Percentiles rank a stretch among this genome's conserved stretches.
Evolutionary conservation across 2,113 vertebrate species (phyloP).

Genomic region (Xiphophorus maculatus): DNA sequence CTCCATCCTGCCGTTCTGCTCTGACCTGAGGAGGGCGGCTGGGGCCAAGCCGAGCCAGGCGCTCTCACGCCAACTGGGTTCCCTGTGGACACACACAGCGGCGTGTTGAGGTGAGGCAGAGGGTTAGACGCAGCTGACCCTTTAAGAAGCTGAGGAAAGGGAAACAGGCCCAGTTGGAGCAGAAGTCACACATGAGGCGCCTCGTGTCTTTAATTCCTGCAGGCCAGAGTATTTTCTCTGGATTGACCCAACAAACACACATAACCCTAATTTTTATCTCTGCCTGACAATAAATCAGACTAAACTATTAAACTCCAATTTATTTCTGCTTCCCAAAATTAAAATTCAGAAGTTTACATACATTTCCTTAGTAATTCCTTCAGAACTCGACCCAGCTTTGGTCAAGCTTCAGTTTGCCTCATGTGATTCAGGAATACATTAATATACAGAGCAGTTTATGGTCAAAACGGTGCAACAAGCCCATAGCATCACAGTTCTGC

Average conservation of each 20-base stretch:
- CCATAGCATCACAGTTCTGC: too few relatives aligned
- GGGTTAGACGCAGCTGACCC: conserved; percentile 57
- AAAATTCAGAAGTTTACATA: too few relatives aligned
- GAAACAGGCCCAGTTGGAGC: background rate
- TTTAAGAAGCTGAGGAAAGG: conserved; percentile 36
- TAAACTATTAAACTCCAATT: too few relatives aligned
- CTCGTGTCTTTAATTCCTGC: conserved; percentile 38
- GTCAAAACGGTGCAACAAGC: too few relatives aligned
- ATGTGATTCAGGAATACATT: too few relatives aligned
- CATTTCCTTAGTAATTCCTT: background rate
- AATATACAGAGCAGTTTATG: background rate
- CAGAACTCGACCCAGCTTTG: background rate
- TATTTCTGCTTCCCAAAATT: background rate
- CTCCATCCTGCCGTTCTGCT: background rate
- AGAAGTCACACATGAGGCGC: conserved; percentile 9
- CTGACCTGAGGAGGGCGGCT: too few relatives aligned
- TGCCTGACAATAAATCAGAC: too few relatives aligned
- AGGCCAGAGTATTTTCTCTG: conserved; percentile 10
- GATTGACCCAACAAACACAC: background rate
- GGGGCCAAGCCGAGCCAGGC: background rate
- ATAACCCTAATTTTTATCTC: too few relatives aligned
- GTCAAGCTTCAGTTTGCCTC: background rate
- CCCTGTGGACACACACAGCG: conserved; percentile 5
- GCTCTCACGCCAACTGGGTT: conserved; percentile 12
- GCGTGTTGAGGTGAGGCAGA: conserved; percentile 28